Evolutionary conservation across 1,140 invertebrate species (phyloP).

Genomic region (Drosophila kohkoa): DNA sequence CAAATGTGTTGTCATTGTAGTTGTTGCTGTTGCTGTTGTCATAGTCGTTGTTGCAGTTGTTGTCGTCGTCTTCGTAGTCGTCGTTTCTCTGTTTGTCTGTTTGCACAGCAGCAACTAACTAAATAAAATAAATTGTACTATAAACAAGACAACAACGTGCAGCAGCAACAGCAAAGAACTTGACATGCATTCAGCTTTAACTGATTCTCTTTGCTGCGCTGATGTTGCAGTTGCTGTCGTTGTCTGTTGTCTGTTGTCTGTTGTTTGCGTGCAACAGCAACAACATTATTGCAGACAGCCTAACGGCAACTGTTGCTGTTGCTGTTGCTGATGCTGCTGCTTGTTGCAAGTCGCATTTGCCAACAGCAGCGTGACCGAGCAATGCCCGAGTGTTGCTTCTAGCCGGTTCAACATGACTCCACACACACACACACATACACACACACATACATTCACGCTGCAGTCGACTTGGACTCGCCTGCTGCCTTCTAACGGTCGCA

Average conservation of each 20-base stretch:
- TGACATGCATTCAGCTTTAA: conserved; percentile 67
- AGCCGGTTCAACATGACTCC: conserved; percentile 71
- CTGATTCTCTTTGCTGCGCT: conserved; percentile 37
- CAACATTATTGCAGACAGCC: conserved; percentile 45
- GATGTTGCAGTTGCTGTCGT: conserved; percentile 15
- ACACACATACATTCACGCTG: conserved; percentile 3
- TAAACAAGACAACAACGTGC: conserved; percentile 67
- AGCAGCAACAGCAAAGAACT: conserved; percentile 55
- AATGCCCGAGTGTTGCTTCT: conserved; percentile 28
- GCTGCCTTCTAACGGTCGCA: conserved; percentile 69
- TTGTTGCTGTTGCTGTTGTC: conserved; percentile 27
- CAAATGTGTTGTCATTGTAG: conserved; percentile 47
- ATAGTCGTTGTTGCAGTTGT: conserved; percentile 9
- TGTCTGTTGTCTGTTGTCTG: conserved; percentile 6
- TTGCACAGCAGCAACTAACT: conserved; percentile 59
- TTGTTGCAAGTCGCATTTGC: conserved; percentile 48
- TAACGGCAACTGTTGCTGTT: conserved; percentile 82
- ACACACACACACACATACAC: conserved; percentile 13
- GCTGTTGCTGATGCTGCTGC: conserved; percentile 69
- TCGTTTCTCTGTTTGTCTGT: conserved; percentile 50
- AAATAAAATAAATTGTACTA: conserved; percentile 80
- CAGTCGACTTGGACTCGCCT: conserved; percentile 13
- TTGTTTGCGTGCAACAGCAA: conserved; percentile 63
- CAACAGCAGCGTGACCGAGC: conserved; percentile 64
- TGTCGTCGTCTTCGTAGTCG: conserved; percentile 36